Evolutionary conservation across 2,797 vertebrate genomes (phyloP), one percentile per base, ranked within the genome.

Genomic region (Myotis planiceps): DNA sequence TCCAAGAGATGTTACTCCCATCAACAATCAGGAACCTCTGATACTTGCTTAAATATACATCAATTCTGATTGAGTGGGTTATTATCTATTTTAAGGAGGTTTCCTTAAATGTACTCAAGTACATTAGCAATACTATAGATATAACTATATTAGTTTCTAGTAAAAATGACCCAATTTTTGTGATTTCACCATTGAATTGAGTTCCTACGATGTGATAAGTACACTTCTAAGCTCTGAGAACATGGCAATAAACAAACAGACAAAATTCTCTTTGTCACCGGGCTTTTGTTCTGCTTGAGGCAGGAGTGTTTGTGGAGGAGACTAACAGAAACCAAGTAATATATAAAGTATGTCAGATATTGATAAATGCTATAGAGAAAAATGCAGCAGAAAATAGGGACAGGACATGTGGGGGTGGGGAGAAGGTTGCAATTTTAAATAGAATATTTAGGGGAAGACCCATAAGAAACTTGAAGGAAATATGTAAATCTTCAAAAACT

Each of bases 61-160:
- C 21, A 25, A 1, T 89, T 92, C 14, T 69, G 47, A 92, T 32
- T n/a, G 8, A 60, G 9, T 82, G 27, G 10, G 42, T 91, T 89
- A 91, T 83, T 80, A 45, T 34, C 71, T 90, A 42, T 60, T 97
- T 78, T 86, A 85, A 94, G 34, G 65, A 72, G 6, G 9, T 93
- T n/a, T 97, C 49, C 29, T 81, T 94, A 94, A 92, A 72, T 86
- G 29, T 76, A 27, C 32, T 80, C 29, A 78, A 45, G 53, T 88
- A 86, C 92, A 82, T 85, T 81, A 92, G 27, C 23, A 93, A 83
- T 60, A 78, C 0, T 18, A 63, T 23, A 79, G 47, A 90, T 95
- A 94, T 92, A 25, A 42, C 76, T 89, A 80, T 68, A 53, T 15
- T 55, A 88, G 18, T 91, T 95, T 92, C 65, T 74, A 83, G 27